Evolutionary conservation across 92 coral and sea anemone species (phyloP), one percentile per base, ranked within the genome.

Genomic region (Actinernus sp.): DNA sequence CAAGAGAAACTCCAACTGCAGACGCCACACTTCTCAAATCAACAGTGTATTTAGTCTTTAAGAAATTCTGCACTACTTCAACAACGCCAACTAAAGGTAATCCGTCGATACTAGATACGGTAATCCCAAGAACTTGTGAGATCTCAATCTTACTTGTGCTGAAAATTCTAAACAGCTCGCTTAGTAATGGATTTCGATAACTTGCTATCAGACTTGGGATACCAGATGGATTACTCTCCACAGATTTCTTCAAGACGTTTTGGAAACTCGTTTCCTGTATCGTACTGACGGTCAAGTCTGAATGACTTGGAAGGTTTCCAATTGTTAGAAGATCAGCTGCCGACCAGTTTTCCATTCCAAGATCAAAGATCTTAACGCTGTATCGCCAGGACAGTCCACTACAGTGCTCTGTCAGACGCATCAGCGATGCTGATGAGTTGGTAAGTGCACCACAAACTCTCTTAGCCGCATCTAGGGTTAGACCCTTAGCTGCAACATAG

Each of bases 361-460:
- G 49, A 14, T 64, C 84, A 31, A 88, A 52, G 22, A 74, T 66
- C 49, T 59, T 66, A 11, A 59, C 84, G 54, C 53, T 88, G 39
- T 26, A 48, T 17, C 95, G 78, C 95, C 95, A 89, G 29, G 88
- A 55, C 17, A 74, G 77, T 1, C 70, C 67, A 0, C 87, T 67
- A 26, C 79, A 74, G 24, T 24, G 18, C 31, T 88, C 95, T 0
- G 58, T 66, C 4, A 88, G 76, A 20, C 63, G 54, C 70, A 89
- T 76, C 6, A 84, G 62, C 13, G 96, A 59, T 2, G 58, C 56
- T 20, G 64, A 65, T 4, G 57, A 13, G 65, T 81, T 84, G 21
- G 56, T 21, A 30, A 84, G 29, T 3, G 33, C 34, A 37, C 61
- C 31, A 29, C 73, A 65, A 1, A 62, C 71, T 49, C 76, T 46